Base-by-base conservation (phyloP, 2,113 vertebrate genomes). In the Corythoichthys haematopterus region DNA sequence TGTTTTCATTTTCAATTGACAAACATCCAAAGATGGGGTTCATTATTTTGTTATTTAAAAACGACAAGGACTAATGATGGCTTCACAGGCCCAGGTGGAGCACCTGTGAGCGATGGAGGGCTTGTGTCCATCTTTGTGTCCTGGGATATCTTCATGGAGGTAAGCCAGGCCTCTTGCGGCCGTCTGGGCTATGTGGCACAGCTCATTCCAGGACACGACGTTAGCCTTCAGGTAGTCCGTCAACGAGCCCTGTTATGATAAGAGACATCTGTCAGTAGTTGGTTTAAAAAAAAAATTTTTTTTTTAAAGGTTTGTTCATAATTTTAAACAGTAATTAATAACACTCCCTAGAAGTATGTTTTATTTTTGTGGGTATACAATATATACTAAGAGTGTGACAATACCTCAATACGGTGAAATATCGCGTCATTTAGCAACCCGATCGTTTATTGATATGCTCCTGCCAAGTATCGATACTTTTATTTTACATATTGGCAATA, bases 191-290 rank as follows among this genome's bases (percentile, higher is more conserved):
- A 99, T 98, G 89, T 94, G 94, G 83, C 97, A 99, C 1, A 99
- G 87, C 86, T 99, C 97, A 40, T 94, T 94, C 97, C 97, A 99
- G 15, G 96, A 95, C 51, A 99, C 92, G 76, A 97, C 94, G 33
- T 98, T 98, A 68, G 96, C 97, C 89, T 99, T 99, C 64, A 99
- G 94, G 78, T 94, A 98, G 83, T 99, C 97, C 0, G 96, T 96
- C 79, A 99, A 84, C 0, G 97, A 99, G 46, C 97, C 97, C 97
- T 99, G 64, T 28, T 3, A 33, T n/a, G 4, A 52, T n/a, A 10
- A 16, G 33, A 40, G 20, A 12, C 46, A 50, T 36, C 52, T 28
- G 52, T 55, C 52, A 33, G 52, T 8, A 43, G 40, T 43, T 43
- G 40, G 3, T 43, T 8, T 43, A 3, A 3, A 28, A 28, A 28